Evolutionary conservation across 2,888 invertebrate genomes (phyloP).

Genomic region (Leptopterna dolabrata): DNA sequence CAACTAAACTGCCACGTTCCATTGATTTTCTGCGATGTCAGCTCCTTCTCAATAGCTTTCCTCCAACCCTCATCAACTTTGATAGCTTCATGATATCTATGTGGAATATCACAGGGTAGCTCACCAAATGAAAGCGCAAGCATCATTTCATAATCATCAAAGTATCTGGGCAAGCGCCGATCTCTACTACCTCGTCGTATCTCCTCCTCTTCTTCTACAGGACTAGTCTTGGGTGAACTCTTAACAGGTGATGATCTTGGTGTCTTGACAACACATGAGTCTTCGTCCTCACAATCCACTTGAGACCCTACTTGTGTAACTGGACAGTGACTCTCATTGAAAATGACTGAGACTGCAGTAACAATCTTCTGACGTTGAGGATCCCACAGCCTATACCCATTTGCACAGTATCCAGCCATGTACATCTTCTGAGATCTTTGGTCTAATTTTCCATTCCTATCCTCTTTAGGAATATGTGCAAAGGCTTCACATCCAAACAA

Average conservation of each 20-base stretch:
- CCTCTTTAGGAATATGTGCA: slow-evolving; percentile 53
- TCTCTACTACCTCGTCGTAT: slow-evolving; percentile 5
- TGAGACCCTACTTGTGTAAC: background rate
- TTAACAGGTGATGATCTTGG: background rate
- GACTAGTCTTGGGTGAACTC: background rate
- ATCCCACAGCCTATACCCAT: slow-evolving; percentile 43
- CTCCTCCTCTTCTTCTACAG: background rate
- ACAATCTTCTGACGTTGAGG: slow-evolving; percentile 8
- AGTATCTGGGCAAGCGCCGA: background rate
- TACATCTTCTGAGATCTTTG: background rate
- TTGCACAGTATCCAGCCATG: slow-evolving; percentile 23
- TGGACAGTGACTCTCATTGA: slow-evolving; percentile 6
- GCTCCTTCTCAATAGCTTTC: slow-evolving; percentile 18
- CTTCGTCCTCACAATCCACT: background rate
- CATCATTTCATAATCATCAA: background rate
- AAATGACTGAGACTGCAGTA: slow-evolving; percentile 12
- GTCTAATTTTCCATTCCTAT: slow-evolving; percentile 52
- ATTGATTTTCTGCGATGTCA: slow-evolving; percentile 8
- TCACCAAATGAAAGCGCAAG: too few species aligned
- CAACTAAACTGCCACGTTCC: slow-evolving; percentile 49
- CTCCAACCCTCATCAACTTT: background rate
- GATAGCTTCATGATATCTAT: background rate
- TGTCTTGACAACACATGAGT: background rate
- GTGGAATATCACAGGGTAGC: too few species aligned
- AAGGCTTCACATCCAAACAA: slow-evolving; percentile 64